Percentiles rank a stretch among this genome's conserved stretches.
phyloP scores from a whole-genome alignment of 2,113 vertebrate genomes.

The Microtus oregoni region DNA sequence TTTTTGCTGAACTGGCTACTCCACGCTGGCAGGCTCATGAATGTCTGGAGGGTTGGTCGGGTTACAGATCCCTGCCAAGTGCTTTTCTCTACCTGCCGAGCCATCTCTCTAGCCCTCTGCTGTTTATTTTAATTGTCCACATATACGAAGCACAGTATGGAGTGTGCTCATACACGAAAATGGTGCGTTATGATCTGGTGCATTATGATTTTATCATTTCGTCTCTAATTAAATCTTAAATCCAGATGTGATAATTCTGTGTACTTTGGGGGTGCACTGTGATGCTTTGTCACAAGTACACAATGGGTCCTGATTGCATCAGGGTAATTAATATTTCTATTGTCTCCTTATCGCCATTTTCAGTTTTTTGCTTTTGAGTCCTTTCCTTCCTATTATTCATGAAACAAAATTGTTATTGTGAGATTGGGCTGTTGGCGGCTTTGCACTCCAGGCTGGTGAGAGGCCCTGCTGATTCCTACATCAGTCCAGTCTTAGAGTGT shows the following conservation, averaged over 20 bases:
- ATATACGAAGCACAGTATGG: background rate
- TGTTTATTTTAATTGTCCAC: background rate
- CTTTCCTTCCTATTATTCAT: background rate
- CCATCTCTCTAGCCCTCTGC: background rate
- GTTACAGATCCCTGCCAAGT: background rate
- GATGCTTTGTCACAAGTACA: background rate
- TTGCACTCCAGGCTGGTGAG: background rate
- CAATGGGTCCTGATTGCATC: background rate
- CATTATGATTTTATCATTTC: background rate
- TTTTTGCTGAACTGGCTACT: background rate
- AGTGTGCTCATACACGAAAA: background rate
- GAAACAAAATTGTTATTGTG: background rate
- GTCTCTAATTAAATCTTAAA: background rate
- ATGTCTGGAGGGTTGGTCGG: background rate
- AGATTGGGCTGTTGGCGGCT: background rate
- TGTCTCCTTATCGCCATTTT: background rate
- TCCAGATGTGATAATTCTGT: background rate
- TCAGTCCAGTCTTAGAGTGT: background rate
- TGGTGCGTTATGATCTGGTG: background rate
- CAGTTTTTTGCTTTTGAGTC: background rate
- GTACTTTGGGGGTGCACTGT: background rate
- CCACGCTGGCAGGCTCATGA: background rate
- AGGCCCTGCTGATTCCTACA: background rate
- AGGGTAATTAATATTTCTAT: background rate
- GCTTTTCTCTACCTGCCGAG: too few relatives aligned